These are phyloP conservation scores for Mormyrus lacerda DNA, from an alignment of 2,113 vertebrate genomes.

Conservation along the genomic window DNA sequence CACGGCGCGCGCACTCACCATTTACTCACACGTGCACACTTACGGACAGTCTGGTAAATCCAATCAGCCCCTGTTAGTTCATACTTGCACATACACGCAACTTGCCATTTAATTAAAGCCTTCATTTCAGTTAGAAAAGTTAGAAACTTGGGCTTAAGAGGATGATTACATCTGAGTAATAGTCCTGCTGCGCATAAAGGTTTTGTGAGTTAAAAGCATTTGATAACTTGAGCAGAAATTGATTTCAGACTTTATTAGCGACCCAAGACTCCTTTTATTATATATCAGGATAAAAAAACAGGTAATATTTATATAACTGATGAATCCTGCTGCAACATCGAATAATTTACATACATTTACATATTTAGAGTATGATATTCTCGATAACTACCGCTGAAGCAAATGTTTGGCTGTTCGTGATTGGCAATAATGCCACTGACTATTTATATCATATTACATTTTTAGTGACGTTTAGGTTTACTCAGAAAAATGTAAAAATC, in stretches of 20 bases:
- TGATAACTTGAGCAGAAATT: not conserved
- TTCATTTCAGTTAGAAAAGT: too few relatives aligned
- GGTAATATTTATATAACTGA: not conserved
- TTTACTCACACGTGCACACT: too few relatives aligned
- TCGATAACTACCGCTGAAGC: not conserved
- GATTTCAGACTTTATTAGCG: not conserved
- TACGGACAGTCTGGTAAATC: too few relatives aligned
- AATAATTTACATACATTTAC: not conserved
- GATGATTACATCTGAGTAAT: conserved; percentile 30
- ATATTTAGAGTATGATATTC: not conserved
- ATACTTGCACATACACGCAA: not conserved
- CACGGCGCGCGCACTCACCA: too few relatives aligned
- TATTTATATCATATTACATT: not conserved
- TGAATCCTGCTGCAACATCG: not conserved
- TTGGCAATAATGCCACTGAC: not conserved
- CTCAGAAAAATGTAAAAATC: not conserved
- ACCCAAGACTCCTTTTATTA: not conserved
- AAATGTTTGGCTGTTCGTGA: not conserved
- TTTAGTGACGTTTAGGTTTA: not conserved
- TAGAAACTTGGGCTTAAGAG: not conserved
- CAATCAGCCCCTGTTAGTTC: not conserved
- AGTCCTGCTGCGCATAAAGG: not conserved
- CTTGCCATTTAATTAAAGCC: not conserved
- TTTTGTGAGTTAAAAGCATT: not conserved
- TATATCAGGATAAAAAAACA: not conserved